These are phyloP conservation scores for Morus bassanus DNA, from an alignment of 2,797 vertebrate species.

Conservation along the genomic window DNA sequence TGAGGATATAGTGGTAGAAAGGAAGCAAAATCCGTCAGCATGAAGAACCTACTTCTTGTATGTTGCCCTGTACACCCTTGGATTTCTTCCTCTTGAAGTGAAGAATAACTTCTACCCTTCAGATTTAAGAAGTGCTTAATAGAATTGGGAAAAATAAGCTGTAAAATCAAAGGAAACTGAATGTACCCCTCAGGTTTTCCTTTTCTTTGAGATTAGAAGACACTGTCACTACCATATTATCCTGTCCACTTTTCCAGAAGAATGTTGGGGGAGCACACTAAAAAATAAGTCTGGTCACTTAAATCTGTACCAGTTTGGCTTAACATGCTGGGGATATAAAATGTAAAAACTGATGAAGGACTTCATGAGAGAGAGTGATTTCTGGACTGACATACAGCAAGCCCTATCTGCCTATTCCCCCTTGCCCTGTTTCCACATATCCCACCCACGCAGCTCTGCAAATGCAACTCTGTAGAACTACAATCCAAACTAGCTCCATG, in stretches of 20 bases:
- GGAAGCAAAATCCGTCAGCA: neutral
- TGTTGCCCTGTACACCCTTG: neutral
- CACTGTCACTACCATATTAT: neutral
- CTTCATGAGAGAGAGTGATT: neutral
- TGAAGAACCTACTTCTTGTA: neutral
- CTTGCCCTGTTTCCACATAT: neutral
- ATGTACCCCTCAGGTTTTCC: fast-evolving
- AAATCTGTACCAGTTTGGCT: neutral
- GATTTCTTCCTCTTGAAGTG: neutral
- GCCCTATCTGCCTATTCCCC: neutral
- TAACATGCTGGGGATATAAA: neutral
- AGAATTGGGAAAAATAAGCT: neutral
- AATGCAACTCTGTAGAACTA: neutral
- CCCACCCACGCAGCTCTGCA: neutral
- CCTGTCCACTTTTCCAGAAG: neutral
- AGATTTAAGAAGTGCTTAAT: neutral
- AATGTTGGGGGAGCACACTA: neutral
- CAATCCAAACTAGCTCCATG: neutral
- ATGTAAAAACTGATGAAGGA: neutral
- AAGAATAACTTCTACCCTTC: neutral
- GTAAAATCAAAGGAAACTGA: neutral
- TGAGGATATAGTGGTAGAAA: neutral
- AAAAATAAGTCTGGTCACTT: neutral
- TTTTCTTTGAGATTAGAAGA: neutral
- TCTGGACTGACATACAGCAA: neutral